Base-by-base conservation (phyloP, 1,140 invertebrate species). In the Drosophila tsacasi region DNA sequence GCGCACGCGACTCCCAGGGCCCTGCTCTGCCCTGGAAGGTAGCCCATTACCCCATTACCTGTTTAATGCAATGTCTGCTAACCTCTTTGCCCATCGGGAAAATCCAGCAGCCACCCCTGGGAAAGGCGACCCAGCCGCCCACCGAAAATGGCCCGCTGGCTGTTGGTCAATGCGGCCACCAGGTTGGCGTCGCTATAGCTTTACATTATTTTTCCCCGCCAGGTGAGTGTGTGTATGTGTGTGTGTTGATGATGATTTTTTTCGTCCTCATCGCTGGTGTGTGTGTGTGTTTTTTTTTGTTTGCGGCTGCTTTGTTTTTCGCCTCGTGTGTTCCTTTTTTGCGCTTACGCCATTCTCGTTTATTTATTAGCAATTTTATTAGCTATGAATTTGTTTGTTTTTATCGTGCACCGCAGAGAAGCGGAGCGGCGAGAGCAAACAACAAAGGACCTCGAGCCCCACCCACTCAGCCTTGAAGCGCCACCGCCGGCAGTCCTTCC, bases 361-460 rank as follows among this genome's bases (percentile, higher is more conserved):
- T 91, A 90, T 90, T 90, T 90, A 90, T 90, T 90, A 90, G 85
- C 86, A 91, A 90, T 90, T 90, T 90, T 90, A 90, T 90, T 90
- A 90, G 85, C 85, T 90, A 91, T 90, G 85, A 90, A 90, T 90
- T 90, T 90, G 85, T 90, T 90, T 90, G 85, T 91, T 90, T 90
- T 90, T 90, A 89, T 89, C 85, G 85, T 79, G 77, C 74, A 52
- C 83, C 83, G 62, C 84, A 89, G 62, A 62, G 55, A 42, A 65
- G 32, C 62, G 52, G 19, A 60, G 27, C 27, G 46, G 35, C 54
- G 54, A 61, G 69, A 77, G 60, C 59, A 79, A 75, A 79, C 59
- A 77, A 74, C 46, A 62, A 59, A 57, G 60, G 39, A 65, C 76
- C 54, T 30, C 35, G n/a, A 32, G 13, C 32, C 3, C 32, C 42